phyloP scores from a whole-genome alignment of 92 coral and sea anemone genomes.

The Umimayanthus chanpuru region DNA sequence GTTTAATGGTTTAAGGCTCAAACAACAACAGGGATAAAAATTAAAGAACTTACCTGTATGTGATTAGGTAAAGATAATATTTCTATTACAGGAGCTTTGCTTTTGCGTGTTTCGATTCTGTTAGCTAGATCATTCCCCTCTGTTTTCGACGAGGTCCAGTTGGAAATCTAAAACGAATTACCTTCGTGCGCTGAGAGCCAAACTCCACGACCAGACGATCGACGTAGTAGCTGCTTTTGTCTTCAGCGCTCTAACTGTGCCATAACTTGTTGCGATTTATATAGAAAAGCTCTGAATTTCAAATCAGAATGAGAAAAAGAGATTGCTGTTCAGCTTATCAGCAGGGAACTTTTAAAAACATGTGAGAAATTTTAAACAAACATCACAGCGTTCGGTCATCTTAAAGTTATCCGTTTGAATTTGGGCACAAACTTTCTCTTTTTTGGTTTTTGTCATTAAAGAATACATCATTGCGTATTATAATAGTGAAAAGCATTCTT shows the following conservation, averaged over 20 bases:
- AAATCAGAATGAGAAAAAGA: slow-evolving; percentile 9
- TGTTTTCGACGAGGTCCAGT: not conserved
- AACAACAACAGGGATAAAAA: not conserved
- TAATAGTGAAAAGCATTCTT: no score
- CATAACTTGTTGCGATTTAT: not conserved
- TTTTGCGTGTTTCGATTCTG: not conserved
- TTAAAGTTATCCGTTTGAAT: not conserved
- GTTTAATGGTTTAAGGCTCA: not conserved
- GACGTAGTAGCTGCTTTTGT: not conserved
- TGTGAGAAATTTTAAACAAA: slow-evolving; percentile 21
- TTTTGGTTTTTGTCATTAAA: no score
- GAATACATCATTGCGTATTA: not conserved
- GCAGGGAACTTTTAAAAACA: slow-evolving; percentile 21
- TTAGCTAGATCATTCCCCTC: not conserved
- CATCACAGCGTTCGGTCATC: not conserved
- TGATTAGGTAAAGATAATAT: not conserved
- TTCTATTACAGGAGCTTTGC: not conserved
- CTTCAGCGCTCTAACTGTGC: not conserved
- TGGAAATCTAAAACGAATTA: not conserved
- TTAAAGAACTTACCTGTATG: not conserved
- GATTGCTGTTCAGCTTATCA: slow-evolving; percentile 10
- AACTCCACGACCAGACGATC: not conserved
- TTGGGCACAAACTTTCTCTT: not conserved
- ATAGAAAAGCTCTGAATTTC: slow-evolving; percentile 27
- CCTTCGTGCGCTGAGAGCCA: slow-evolving; percentile 1